A percentile compares a stretch with the other conserved stretches of the same genome.
Conservation (phyloP, 2,797 vertebrate species). For the Semaprochilodus insignis region DNA sequence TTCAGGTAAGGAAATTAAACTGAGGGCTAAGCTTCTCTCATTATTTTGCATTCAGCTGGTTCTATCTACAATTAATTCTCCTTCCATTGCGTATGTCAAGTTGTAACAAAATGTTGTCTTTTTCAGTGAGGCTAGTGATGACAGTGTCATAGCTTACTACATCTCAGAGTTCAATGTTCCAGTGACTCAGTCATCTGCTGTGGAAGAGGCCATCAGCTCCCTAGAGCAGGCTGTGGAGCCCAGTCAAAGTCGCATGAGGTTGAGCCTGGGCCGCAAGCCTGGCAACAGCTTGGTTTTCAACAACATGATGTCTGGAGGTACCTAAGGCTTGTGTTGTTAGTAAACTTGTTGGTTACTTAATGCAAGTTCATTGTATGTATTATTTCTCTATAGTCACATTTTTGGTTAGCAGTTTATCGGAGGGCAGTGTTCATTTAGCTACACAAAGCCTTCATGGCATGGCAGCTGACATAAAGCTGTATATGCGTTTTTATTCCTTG, state of each 20-base stretch:
- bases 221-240: constrained; percentile 7
- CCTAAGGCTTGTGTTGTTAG: too few relatives aligned
- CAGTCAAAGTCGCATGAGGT: constrained; percentile 27
- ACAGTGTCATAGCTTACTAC: constrained; percentile 88
- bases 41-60: not conserved
- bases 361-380: not conserved
- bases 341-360: not conserved
- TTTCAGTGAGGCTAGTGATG: constrained; percentile 70
- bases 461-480: too few relatives aligned
- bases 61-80: not conserved
- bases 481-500: too few relatives aligned
- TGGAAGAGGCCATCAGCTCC: constrained; percentile 78
- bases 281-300: constrained; percentile 69
- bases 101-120: not conserved
- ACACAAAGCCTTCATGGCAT: too few relatives aligned
- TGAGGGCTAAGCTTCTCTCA: not conserved
- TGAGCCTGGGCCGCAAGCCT: constrained; percentile 21
- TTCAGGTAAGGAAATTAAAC: constrained; percentile 83
- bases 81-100: not conserved
- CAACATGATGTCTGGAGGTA: constrained; percentile 82
- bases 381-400: not conserved
- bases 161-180: constrained; percentile 86
- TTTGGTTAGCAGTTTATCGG: not conserved
- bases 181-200: constrained; percentile 59
- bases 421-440: too few relatives aligned